Evolutionary conservation across 1,140 invertebrate genomes (phyloP).

Genomic region (Anagrus nilaparvatae): DNA sequence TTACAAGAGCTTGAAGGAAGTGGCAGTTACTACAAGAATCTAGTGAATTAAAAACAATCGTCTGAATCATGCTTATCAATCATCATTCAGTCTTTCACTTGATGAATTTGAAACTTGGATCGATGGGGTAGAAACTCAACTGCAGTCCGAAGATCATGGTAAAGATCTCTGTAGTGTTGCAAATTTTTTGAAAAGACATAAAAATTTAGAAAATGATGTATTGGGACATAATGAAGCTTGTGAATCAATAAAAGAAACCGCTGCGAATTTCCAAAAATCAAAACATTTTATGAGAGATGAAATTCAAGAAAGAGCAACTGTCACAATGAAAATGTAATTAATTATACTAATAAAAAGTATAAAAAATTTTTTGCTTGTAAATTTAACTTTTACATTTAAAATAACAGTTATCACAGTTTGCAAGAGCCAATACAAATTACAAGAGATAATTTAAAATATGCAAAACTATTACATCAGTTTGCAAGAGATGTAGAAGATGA

Average conservation of each 20-base stretch:
- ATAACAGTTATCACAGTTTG: slow-evolving; percentile 69
- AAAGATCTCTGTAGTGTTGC: slow-evolving; percentile 76
- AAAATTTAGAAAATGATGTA: slow-evolving; percentile 71
- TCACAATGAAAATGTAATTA: slow-evolving; percentile 46
- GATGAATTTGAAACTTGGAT: slow-evolving; percentile 88
- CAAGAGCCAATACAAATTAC: slow-evolving; percentile 84
- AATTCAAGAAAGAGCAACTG: slow-evolving; percentile 60
- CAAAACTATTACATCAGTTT: slow-evolving; percentile 75
- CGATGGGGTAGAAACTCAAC: slow-evolving; percentile 73
- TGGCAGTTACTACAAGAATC: slow-evolving; percentile 75
- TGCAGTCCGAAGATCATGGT: slow-evolving; percentile 74
- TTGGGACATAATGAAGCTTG: slow-evolving; percentile 67
- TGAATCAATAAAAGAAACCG: slow-evolving; percentile 66
- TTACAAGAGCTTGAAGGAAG: slow-evolving; percentile 70
- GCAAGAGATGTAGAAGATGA: slow-evolving; percentile 79
- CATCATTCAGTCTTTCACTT: slow-evolving; percentile 71
- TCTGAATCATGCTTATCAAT: slow-evolving; percentile 87
- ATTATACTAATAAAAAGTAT: not conserved
- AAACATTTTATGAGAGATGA: slow-evolving; percentile 80
- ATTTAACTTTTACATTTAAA: too few relatives aligned
- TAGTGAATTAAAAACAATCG: slow-evolving; percentile 76
- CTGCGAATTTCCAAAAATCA: slow-evolving; percentile 59
- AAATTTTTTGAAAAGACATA: slow-evolving; percentile 75
- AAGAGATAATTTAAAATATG: slow-evolving; percentile 81
- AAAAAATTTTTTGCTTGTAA: too few relatives aligned